These are phyloP conservation scores for zebrafish (Danio rerio) DNA, from an alignment of 2,113 vertebrate genomes.

Conservation along the genomic window DNA sequence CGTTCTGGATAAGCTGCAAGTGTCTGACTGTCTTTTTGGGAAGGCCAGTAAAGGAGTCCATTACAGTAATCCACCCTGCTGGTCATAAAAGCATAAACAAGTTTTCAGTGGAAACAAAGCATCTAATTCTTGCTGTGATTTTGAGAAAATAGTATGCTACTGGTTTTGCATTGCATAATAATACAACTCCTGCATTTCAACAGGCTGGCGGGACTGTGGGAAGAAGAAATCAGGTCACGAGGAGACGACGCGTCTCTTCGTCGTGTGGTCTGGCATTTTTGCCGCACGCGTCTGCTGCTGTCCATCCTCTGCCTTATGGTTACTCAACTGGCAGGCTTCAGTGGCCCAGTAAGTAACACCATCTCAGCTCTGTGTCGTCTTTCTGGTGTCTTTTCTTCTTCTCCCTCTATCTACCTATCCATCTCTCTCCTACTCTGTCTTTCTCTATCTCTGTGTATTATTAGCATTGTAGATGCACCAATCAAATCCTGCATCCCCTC, in stretches of 20 bases:
- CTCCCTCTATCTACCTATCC: slow-evolving; percentile 40
- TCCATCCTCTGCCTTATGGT: slow-evolving; percentile 92
- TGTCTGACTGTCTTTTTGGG: no score
- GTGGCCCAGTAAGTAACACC: slow-evolving; percentile 93
- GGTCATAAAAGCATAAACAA: no score
- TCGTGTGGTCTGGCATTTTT: slow-evolving; percentile 87
- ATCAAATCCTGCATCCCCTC: slow-evolving; percentile 48
- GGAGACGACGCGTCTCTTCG: slow-evolving; percentile 85
- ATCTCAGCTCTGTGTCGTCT: slow-evolving; percentile 73
- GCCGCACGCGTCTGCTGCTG: slow-evolving; percentile 86
- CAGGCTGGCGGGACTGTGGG: slow-evolving; percentile 88
- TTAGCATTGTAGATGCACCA: slow-evolving; percentile 31
- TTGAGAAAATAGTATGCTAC: neutral
- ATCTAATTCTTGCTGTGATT: no score
- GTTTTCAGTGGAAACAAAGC: no score
- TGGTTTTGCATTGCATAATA: neutral
- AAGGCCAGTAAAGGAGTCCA: no score
- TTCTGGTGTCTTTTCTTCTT: slow-evolving; percentile 62
- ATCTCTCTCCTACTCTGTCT: slow-evolving; percentile 40
- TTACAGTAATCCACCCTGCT: no score
- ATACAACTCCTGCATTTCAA: neutral
- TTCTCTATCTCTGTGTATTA: slow-evolving; percentile 43
- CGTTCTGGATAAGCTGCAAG: no score
- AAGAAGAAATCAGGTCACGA: slow-evolving; percentile 80
- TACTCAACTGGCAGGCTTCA: slow-evolving; percentile 92